A percentile compares a stretch with the other conserved stretches of the same genome.
Conservation (phyloP, 2,113 vertebrate species). For the Pelobates fuscus region DNA sequence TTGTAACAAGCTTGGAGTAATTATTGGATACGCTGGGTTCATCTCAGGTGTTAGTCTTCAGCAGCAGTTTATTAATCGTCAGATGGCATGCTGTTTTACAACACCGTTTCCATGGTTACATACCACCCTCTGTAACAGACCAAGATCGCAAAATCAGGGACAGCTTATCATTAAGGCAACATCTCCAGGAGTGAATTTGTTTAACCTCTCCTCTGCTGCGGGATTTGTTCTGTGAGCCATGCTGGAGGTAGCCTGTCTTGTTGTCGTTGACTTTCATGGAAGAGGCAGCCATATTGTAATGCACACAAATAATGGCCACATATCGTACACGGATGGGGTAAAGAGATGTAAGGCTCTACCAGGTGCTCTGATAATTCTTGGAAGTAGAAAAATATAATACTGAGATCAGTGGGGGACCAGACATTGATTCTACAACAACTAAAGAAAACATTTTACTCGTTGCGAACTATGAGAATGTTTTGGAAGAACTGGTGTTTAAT, state of each 20-base stretch:
- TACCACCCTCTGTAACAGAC: slow-evolving; percentile 53
- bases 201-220: slow-evolving; percentile 15
- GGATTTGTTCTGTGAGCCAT: not conserved
- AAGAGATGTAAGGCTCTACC: too few species aligned
- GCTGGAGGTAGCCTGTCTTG: not conserved
- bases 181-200: not conserved
- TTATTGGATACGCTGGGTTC: slow-evolving; percentile 48
- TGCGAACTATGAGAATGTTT: too few species aligned
- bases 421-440: too few species aligned
- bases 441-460: too few species aligned
- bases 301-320: not conserved
- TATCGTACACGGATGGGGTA: too few species aligned
- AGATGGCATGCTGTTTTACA: slow-evolving; percentile 57
- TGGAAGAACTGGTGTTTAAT: too few species aligned
- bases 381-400: too few species aligned
- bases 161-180: slow-evolving; percentile 47
- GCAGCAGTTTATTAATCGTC: slow-evolving; percentile 53
- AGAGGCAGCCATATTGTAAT: too few species aligned
- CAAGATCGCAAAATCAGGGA: slow-evolving; percentile 51
- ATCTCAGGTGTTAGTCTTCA: slow-evolving; percentile 23
- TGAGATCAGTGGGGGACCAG: too few species aligned
- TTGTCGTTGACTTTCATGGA: not conserved
- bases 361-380: too few species aligned
- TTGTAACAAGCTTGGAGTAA: not conserved
- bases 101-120: slow-evolving; percentile 61